phyloP scores from a whole-genome alignment of 1,140 invertebrate genomes.

The Meloidogyne hapla region DNA sequence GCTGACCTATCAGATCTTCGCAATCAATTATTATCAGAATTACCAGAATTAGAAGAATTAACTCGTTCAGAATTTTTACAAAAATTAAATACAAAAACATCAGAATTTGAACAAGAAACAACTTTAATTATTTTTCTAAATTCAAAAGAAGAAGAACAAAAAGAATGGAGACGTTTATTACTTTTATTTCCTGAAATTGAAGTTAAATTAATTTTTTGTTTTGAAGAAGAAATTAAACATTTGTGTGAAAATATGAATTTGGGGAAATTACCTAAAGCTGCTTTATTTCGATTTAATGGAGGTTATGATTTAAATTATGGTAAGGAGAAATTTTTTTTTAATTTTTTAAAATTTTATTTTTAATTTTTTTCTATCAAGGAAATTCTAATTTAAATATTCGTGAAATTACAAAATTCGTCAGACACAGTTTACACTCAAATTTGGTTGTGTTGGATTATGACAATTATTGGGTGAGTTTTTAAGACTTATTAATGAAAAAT shows the following conservation, averaged over 20 bases:
- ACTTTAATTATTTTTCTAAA: slow-evolving; percentile 4
- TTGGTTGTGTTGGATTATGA: slow-evolving; percentile 65
- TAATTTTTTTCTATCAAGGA: neutral
- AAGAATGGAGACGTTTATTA: slow-evolving; percentile 25
- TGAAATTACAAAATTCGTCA: slow-evolving; percentile 73
- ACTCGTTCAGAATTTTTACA: neutral
- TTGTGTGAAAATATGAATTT: slow-evolving; percentile 69
- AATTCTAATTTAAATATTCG: slow-evolving; percentile 68
- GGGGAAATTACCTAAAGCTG: slow-evolving; percentile 73
- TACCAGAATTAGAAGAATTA: slow-evolving; percentile 5
- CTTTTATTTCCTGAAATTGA: slow-evolving; percentile 12
- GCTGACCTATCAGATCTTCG: slow-evolving; percentile 22
- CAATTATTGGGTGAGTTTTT: slow-evolving; percentile 40
- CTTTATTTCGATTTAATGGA: slow-evolving; percentile 73
- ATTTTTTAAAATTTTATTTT: neutral
- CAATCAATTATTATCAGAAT: neutral
- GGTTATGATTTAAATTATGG: slow-evolving; percentile 75
- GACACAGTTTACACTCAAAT: slow-evolving; percentile 70
- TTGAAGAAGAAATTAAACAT: slow-evolving; percentile 42
- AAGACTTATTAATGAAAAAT: slow-evolving; percentile 69
- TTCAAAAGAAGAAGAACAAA: slow-evolving; percentile 8
- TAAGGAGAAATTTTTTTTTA: slow-evolving; percentile 46
- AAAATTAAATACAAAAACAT: neutral
- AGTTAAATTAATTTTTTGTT: slow-evolving; percentile 4
- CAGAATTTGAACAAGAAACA: neutral